Evolutionary conservation across 2,888 invertebrate genomes (phyloP).

Genomic region (Lithophane socia): DNA sequence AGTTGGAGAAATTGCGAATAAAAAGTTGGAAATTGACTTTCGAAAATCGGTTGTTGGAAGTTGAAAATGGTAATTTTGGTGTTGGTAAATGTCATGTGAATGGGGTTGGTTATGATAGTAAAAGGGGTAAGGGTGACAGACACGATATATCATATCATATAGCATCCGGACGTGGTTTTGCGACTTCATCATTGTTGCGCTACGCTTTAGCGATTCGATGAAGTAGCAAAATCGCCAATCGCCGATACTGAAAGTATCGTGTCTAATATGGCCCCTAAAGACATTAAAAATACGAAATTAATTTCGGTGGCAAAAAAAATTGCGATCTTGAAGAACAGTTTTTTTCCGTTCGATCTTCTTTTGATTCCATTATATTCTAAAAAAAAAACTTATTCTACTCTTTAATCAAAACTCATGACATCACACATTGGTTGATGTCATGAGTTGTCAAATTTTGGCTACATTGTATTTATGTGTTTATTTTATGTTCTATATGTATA

Average conservation of each 20-base stretch:
- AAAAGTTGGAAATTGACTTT: neutral
- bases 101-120: no score
- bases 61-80: neutral
- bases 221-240: neutral
- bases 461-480: no score
- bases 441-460: no score
- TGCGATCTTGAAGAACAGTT: no score
- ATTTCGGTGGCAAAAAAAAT: neutral
- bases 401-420: neutral
- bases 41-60: neutral
- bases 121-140: neutral
- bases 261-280: neutral
- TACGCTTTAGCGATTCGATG: neutral
- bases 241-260: no score
- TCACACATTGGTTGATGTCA: no score
- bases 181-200: neutral
- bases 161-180: neutral
- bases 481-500: no score
- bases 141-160: neutral
- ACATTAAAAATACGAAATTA: neutral
- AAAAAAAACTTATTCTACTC: no score
- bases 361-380: neutral
- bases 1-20: neutral
- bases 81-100: neutral
- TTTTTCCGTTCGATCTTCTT: neutral